A percentile compares a stretch with the other conserved stretches of the same genome.
Evolutionary conservation across 2,113 vertebrate species (phyloP).

Genomic region (Engraulis encrasicolus): DNA sequence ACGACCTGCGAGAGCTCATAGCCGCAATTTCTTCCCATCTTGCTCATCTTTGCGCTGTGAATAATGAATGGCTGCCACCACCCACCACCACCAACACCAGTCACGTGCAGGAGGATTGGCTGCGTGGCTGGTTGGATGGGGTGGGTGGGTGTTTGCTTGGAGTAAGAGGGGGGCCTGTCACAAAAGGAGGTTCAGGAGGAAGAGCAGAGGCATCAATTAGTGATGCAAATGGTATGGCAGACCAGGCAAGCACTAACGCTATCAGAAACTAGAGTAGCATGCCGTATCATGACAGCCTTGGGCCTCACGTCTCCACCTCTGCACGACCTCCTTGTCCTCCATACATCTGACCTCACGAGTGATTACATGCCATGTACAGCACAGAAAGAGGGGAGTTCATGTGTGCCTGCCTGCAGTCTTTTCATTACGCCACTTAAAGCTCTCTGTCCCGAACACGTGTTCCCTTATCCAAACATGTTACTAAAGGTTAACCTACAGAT

Average conservation of each 20-base stretch:
- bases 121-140: background rate
- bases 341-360: background rate
- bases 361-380: background rate
- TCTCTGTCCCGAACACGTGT: background rate
- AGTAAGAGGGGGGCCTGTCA: no score
- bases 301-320: background rate
- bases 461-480: background rate
- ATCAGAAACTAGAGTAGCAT: background rate
- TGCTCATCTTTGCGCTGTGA: background rate
- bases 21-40: background rate
- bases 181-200: no score
- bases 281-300: background rate
- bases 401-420: no score
- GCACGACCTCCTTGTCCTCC: background rate
- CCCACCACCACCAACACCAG: no score
- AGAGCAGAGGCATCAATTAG: no score
- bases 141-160: no score
- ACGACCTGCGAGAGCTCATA: background rate
- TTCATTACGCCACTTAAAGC: no score
- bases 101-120: background rate
- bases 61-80: conserved; percentile 22
- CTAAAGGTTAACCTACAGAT: background rate
- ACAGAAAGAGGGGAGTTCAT: background rate
- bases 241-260: background rate
- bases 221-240: no score